Base-by-base conservation (phyloP, 2,888 invertebrate genomes). In the Yponomeuta malinellus region DNA sequence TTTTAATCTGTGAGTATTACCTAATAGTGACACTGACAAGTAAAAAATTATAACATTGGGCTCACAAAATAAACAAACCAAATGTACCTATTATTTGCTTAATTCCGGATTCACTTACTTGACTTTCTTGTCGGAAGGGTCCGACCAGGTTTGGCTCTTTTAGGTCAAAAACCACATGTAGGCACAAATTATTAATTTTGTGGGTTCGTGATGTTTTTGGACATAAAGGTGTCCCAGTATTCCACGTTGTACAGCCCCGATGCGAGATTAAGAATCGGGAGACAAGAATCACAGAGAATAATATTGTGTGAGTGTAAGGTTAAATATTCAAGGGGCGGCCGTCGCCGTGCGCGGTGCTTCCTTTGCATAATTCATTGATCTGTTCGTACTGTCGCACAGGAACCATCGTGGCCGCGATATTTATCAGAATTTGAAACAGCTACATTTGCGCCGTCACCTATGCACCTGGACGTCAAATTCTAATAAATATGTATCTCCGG, bases 341-440 rank as follows among this genome's bases (percentile, higher is more conserved):
- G 75, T 73, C 74, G 75, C 73, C 76, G 77, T 77, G 79, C 63
- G 76, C 77, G 78, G 79, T 59, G 52, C 77, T 79, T 78, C 78
- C 80, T 79, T 83, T 90, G 85, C 85, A 91, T 92, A 83, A 91
- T 89, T 87, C 87, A 89, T 88, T 82, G 84, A 85, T 84, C 80
- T 80, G 78, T 78, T 78, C 79, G 52, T 59, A 59, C 52, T 78
- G 79, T 79, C 76, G 78, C 76, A 72, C 66, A 52, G 71, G 75
- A 78, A 74, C 73, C 73, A 74, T 75, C 76, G 72, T 74, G 75
- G 78, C 77, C 79, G 77, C 66, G 63, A 73, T 81, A 76, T 81
- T 81, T 82, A 84, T 86, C 84, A 85, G 80, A 83, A 84, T 85
- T 81, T 76, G 72, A 83, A 84, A 83, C 29, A 48, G 68, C 23